These are phyloP conservation scores for Bibio marci DNA, from an alignment of 2,888 invertebrate genomes.

Conservation along the genomic window DNA sequence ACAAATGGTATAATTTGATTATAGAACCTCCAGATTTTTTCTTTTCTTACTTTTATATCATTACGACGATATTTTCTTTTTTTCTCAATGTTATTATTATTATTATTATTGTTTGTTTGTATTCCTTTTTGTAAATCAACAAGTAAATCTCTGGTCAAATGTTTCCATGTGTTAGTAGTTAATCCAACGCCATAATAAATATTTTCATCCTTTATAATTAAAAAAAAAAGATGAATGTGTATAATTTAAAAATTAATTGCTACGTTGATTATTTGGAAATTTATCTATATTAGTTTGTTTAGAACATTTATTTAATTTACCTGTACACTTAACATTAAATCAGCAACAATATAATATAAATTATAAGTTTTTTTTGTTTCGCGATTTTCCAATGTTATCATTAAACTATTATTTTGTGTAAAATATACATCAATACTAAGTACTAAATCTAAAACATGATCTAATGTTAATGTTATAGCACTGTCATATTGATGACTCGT, in stretches of 20 bases:
- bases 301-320: constrained; percentile 27
- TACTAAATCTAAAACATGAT: constrained; percentile 56
- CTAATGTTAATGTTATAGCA: constrained; percentile 48
- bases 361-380: constrained; percentile 63
- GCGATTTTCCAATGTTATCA: constrained; percentile 57
- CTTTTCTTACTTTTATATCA: constrained; percentile 16
- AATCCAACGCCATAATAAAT: constrained; percentile 74
- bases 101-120: constrained; percentile 41
- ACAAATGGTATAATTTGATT: too few relatives aligned
- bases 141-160: constrained; percentile 70
- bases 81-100: constrained; percentile 28
- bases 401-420: constrained; percentile 65
- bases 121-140: constrained; percentile 87
- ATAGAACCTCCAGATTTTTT: too few relatives aligned
- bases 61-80: constrained; percentile 23
- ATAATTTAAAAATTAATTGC: constrained; percentile 4
- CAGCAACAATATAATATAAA: constrained; percentile 66
- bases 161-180: constrained; percentile 45
- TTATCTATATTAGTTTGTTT: too few relatives aligned
- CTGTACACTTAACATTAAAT: constrained; percentile 52
- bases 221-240: background rate
- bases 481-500: constrained; percentile 51
- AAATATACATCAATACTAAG: constrained; percentile 55
- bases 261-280: too few relatives aligned
- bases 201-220: constrained; percentile 43